Evolutionary conservation across 1,140 invertebrate genomes (phyloP).

Genomic region (Eulimnadia texana): DNA sequence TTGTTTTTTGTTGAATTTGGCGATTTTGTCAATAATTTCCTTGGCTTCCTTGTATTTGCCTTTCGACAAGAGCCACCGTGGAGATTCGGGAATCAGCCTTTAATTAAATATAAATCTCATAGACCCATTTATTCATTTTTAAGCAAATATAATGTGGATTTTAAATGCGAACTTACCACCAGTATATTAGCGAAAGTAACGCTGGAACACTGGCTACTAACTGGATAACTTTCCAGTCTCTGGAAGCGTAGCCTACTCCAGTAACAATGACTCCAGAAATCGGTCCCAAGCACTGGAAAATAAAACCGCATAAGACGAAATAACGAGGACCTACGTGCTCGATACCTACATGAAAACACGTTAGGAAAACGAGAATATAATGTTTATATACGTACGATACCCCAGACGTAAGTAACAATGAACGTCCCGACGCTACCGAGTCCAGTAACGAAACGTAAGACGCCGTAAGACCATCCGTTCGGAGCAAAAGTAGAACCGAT

Average conservation of each 20-base stretch:
- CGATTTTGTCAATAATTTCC: neutral
- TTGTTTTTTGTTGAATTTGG: constrained; percentile 2
- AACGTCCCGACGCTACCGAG: neutral
- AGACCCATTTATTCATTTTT: neutral
- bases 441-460: neutral
- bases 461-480: neutral
- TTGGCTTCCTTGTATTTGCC: constrained; percentile 1
- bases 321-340: neutral
- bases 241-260: neutral
- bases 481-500: neutral
- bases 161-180: neutral
- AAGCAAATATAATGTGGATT: neutral
- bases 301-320: neutral
- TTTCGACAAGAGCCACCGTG: constrained; percentile 4
- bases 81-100: constrained; percentile 1
- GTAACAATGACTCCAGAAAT: neutral
- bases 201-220: neutral
- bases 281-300: neutral
- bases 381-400: neutral
- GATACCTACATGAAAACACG: too few species aligned
- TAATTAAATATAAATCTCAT: neutral
- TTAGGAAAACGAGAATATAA: too few species aligned
- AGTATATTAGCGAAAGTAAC: neutral
- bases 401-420: neutral
- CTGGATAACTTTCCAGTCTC: neutral